These are phyloP conservation scores for Drymodes brunneopygia DNA, from an alignment of 2,113 vertebrate species.

Conservation along the genomic window DNA sequence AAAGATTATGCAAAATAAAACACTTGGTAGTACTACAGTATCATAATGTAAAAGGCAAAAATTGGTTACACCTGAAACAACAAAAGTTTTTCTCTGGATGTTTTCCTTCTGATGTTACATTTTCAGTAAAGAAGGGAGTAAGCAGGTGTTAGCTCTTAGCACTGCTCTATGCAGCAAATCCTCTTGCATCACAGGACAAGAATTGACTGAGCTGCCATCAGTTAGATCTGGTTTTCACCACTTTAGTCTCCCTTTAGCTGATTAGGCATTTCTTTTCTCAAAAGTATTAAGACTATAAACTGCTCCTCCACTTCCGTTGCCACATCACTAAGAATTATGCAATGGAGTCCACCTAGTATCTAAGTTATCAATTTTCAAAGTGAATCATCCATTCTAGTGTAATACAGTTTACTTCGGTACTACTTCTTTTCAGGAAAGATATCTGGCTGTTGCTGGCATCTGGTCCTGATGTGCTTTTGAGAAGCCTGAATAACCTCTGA, in stretches of 20 bases:
- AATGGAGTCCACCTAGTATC: not conserved
- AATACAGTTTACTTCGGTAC: not conserved
- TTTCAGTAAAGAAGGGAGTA: not conserved
- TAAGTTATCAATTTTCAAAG: slow-evolving; percentile 12
- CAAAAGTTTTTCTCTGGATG: not conserved
- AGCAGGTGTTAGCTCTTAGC: not conserved
- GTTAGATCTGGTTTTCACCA: not conserved
- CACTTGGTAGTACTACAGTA: not conserved
- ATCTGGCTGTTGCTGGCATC: slow-evolving; percentile 5
- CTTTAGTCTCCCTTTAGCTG: not conserved
- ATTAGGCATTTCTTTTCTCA: not conserved
- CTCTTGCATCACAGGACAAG: not conserved
- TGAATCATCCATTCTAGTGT: slow-evolving; percentile 9
- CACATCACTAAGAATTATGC: not conserved
- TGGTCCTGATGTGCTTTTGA: slow-evolving; percentile 42
- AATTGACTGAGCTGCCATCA: not conserved
- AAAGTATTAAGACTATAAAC: not conserved
- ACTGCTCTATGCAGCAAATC: not conserved
- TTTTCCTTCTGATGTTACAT: not conserved
- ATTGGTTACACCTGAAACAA: not conserved
- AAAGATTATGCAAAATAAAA: not conserved
- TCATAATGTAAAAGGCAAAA: not conserved
- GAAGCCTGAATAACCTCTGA: slow-evolving; percentile 57
- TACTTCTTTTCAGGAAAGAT: not conserved
- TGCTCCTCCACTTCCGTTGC: not conserved